These are phyloP conservation scores for Ochropacha duplaris DNA, from an alignment of 2,888 invertebrate genomes.

Conservation along the genomic window DNA sequence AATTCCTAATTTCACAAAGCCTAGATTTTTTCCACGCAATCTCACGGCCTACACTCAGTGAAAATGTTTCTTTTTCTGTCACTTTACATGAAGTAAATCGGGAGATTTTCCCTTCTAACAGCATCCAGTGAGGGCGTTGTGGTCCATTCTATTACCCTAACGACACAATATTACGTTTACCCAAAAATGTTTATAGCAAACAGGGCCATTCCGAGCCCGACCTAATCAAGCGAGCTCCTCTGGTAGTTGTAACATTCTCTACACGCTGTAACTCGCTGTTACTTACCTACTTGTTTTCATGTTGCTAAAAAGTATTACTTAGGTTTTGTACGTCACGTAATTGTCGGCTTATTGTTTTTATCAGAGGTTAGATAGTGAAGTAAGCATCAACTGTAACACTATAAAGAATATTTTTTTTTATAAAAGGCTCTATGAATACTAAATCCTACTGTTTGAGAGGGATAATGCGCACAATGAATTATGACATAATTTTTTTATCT, in stretches of 20 bases:
- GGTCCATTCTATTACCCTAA: constrained; percentile 76
- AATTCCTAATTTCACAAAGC: background rate
- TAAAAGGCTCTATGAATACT: too few relatives aligned
- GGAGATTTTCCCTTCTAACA: constrained; percentile 28
- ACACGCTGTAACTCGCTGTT: constrained; percentile 23
- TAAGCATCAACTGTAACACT: too few relatives aligned
- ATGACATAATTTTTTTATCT: too few relatives aligned
- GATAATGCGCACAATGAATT: too few relatives aligned
- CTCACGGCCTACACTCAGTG: background rate
- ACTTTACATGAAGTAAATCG: constrained; percentile 47
- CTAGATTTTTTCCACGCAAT: background rate
- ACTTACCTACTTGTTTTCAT: constrained; percentile 20
- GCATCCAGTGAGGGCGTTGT: constrained; percentile 33
- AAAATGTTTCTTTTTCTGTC: constrained; percentile 35
- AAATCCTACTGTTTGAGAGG: too few relatives aligned
- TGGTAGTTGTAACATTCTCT: constrained; percentile 46
- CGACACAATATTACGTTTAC: constrained; percentile 78
- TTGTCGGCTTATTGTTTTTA: constrained; percentile 16
- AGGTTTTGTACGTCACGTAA: constrained; percentile 19
- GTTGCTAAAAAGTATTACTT: constrained; percentile 18
- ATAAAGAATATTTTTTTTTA: too few relatives aligned
- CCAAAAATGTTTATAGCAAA: constrained; percentile 73
- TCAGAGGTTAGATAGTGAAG: too few relatives aligned
- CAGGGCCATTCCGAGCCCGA: constrained; percentile 59
- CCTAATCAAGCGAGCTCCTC: constrained; percentile 70